These are phyloP conservation scores for Agyllia agylla DNA, from an alignment of 2,888 invertebrate genomes.

Conservation along the genomic window DNA sequence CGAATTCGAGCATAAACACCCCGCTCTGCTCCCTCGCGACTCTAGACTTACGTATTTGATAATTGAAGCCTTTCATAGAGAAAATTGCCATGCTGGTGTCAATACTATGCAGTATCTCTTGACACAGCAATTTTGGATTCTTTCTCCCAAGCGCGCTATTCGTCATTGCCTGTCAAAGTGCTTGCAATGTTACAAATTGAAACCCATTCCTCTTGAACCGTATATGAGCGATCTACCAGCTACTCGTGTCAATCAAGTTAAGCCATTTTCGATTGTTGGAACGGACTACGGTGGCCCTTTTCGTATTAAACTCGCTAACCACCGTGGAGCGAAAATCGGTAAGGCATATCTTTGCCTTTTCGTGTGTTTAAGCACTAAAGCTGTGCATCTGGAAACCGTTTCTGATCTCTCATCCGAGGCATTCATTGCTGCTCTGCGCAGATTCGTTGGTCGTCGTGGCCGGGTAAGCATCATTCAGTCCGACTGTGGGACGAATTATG, in stretches of 20 bases:
- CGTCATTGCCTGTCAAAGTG: not conserved
- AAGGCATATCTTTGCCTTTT: not conserved
- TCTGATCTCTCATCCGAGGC: slow-evolving; percentile 12
- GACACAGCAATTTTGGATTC: not conserved
- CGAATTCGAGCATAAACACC: slow-evolving; percentile 1
- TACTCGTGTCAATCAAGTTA: not conserved
- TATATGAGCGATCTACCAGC: not conserved
- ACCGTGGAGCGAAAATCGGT: not conserved
- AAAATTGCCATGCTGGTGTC: not conserved
- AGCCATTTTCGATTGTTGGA: not conserved
- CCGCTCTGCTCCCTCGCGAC: not conserved
- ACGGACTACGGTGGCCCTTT: not conserved
- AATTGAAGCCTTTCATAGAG: not conserved
- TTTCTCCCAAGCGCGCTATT: not conserved
- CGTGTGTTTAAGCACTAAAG: not conserved
- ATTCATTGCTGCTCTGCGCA: slow-evolving; percentile 2
- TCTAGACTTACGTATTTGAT: not conserved
- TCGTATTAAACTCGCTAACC: not conserved
- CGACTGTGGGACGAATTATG: not conserved
- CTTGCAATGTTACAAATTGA: not conserved
- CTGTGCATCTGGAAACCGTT: not conserved
- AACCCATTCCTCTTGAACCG: not conserved
- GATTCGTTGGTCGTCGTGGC: slow-evolving; percentile 19
- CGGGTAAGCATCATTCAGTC: slow-evolving; percentile 22
- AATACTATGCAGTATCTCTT: not conserved